Percentiles rank a stretch among this genome's conserved stretches.
Evolutionary conservation across 2,888 invertebrate genomes (phyloP).

Genomic region (Balanococcus diminutus): DNA sequence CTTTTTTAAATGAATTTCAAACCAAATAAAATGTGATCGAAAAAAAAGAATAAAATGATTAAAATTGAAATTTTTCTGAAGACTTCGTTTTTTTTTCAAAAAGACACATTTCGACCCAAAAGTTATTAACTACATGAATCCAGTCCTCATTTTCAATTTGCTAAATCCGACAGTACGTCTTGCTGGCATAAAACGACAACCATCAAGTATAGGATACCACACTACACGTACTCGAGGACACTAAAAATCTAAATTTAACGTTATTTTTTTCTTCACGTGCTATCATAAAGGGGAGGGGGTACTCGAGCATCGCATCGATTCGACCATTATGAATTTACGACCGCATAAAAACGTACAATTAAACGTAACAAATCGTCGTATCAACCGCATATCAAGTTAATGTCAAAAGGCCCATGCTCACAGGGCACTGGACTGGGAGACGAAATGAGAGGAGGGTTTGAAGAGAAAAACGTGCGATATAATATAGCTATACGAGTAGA

Average conservation of each 20-base stretch:
- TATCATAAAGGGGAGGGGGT: background rate
- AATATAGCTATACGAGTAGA: background rate
- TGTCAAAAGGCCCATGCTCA: background rate
- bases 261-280: background rate
- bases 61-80: too few species aligned
- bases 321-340: constrained; percentile 1
- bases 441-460: background rate
- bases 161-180: too few species aligned
- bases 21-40: too few species aligned
- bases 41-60: too few species aligned
- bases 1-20: too few species aligned
- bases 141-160: too few species aligned
- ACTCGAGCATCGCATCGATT: background rate
- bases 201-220: background rate
- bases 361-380: background rate
- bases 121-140: too few species aligned
- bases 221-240: background rate
- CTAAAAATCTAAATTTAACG: background rate
- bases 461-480: background rate
- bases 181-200: background rate
- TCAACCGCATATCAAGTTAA: background rate
- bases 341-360: background rate
- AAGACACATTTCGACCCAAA: too few species aligned
- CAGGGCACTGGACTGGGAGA: too few species aligned
- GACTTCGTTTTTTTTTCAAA: too few species aligned